Base-by-base conservation (phyloP, 2,888 invertebrate genomes). In the Limnephilus lunatus region DNA sequence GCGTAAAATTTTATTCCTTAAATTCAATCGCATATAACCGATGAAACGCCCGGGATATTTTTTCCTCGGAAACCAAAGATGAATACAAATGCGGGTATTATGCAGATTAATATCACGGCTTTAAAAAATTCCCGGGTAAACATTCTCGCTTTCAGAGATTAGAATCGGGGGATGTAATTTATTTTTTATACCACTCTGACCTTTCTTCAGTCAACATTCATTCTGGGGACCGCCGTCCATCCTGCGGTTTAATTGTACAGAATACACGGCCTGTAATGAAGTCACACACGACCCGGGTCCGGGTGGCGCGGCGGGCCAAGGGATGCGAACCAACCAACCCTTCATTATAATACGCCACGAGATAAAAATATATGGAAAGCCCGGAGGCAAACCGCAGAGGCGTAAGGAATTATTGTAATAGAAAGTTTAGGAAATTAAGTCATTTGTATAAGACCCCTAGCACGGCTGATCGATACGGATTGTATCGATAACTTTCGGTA, bases 101-200 rank as follows among this genome's bases (percentile, higher is more conserved):
- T 82, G 82, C 32, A 82, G 19, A 82, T 68, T 68, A 68, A 68
- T 68, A 68, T 68, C 68, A 68, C 68, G 68, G 68, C 68, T 68
- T 68, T 68, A n/a, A 68, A 68, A 68, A 68, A 7, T 68, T 68
- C 48, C 30, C 86, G 44, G 39, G 30, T 86, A 86, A 86, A 86
- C 86, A 86, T 86, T 86, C 83, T 86, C 86, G 35, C 86, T 86
- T 44, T 83, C 83, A 19, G 39, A 86, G 86, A 86, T 86, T 86
- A 86, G 48, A 44, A 39, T 35, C 35, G 48, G 32, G 90, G 89
- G 92, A 48, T 53, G 92, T 92, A 92, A 92, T 92, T 92, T 92
- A 92, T 91, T 92, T 92, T 92, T 92, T 92, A 92, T 91, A 80
- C 91, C 83, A 44, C 68, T 81, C 53, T 89, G 92, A 92, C 92